Evolutionary conservation across 2,888 invertebrate genomes (phyloP).

Genomic region (Watsonalla cultraria): DNA sequence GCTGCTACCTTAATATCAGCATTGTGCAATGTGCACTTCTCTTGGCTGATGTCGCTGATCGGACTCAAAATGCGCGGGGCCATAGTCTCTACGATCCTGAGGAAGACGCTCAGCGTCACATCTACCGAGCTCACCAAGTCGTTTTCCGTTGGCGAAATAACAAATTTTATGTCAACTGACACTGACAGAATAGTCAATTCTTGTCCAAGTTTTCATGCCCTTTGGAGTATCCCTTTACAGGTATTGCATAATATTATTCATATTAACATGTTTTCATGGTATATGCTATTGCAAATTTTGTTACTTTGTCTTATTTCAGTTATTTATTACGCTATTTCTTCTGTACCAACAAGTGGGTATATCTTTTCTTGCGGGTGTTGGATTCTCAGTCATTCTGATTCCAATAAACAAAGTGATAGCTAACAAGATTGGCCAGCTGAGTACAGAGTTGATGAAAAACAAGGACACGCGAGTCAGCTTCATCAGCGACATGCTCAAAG

Average conservation of each 20-base stretch:
- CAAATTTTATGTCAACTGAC: slow-evolving; percentile 98
- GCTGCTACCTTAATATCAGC: slow-evolving; percentile 78
- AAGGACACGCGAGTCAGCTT: slow-evolving; percentile 94
- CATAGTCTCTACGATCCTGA: slow-evolving; percentile 85
- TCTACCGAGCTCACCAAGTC: slow-evolving; percentile 65
- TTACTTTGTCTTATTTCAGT: slow-evolving; percentile 67
- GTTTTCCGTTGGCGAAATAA: slow-evolving; percentile 88
- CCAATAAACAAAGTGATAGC: slow-evolving; percentile 96
- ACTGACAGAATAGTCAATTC: slow-evolving; percentile 97
- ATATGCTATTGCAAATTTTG: too few species aligned
- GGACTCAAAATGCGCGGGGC: slow-evolving; percentile 93
- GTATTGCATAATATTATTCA: slow-evolving; percentile 44
- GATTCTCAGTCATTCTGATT: slow-evolving; percentile 91
- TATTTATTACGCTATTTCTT: slow-evolving; percentile 88
- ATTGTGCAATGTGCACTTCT: slow-evolving; percentile 92
- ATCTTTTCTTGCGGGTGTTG: slow-evolving; percentile 93
- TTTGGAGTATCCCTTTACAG: slow-evolving; percentile 98
- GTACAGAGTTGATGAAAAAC: slow-evolving; percentile 91
- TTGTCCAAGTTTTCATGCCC: slow-evolving; percentile 96
- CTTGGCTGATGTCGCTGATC: slow-evolving; percentile 90
- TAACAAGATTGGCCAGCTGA: slow-evolving; percentile 90
- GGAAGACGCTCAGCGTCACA: slow-evolving; percentile 72
- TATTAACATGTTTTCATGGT: not conserved
- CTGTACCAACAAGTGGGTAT: slow-evolving; percentile 93
- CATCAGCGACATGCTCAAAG: slow-evolving; percentile 91